A percentile compares a stretch with the other conserved stretches of the same genome.
Conservation (phyloP, 2,797 vertebrate species). For the Catharus ustulatus region DNA sequence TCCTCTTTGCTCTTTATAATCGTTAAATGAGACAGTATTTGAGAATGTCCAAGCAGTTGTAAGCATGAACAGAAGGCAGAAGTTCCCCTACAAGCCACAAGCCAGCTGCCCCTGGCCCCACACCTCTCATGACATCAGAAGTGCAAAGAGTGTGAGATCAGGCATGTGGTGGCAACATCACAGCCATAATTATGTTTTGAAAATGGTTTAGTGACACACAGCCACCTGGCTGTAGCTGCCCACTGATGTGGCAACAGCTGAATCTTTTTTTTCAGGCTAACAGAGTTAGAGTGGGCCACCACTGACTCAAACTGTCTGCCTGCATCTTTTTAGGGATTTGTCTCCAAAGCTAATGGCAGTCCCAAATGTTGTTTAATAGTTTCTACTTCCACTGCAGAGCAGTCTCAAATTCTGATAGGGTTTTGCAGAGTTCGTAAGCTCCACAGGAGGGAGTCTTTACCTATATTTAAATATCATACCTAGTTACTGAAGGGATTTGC, state of each 20-base stretch:
- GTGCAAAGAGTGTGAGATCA: not conserved
- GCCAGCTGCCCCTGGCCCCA: not conserved
- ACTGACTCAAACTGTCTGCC: not conserved
- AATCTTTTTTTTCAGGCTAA: not conserved
- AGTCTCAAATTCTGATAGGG: not conserved
- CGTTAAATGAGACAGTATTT: not conserved
- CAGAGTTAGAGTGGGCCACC: not conserved
- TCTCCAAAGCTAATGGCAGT: not conserved
- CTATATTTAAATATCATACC: not conserved
- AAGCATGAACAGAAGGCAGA: fast-evolving
- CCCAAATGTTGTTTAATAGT: not conserved
- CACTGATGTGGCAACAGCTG: not conserved
- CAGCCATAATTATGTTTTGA: not conserved
- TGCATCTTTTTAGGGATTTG: not conserved
- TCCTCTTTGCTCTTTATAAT: not conserved
- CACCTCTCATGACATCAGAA: not conserved
- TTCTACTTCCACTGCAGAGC: not conserved
- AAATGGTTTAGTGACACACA: not conserved
- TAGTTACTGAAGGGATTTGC: not conserved
- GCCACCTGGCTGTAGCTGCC: not conserved
- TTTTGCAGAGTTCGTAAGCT: constrained; percentile 29
- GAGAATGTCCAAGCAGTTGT: not conserved
- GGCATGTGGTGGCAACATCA: fast-evolving
- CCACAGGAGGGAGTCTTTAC: constrained; percentile 65
- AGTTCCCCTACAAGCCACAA: not conserved